A percentile compares a stretch with the other conserved stretches of the same genome.
Conservation (phyloP, 1,140 invertebrate species). For the Oryzaephilus surinamensis region DNA sequence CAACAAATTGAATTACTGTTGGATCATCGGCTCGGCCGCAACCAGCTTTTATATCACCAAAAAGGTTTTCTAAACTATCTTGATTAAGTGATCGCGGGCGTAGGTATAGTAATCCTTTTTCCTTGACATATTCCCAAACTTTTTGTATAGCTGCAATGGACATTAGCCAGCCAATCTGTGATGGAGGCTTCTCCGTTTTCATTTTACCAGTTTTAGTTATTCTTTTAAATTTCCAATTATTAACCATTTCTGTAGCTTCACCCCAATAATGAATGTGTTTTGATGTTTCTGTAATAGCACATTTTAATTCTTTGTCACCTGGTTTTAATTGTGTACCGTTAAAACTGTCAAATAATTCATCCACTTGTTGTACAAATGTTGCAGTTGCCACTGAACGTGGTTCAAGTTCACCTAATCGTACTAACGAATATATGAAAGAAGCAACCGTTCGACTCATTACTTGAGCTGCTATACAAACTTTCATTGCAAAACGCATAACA, state of each 20-base stretch:
- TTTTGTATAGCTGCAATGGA: background rate
- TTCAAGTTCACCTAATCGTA: background rate
- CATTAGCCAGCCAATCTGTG: background rate
- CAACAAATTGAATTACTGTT: background rate
- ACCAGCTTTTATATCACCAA: background rate
- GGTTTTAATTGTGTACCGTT: background rate
- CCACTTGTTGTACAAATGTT: background rate
- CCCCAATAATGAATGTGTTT: background rate
- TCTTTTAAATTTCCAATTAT: no score
- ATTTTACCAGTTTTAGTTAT: background rate
- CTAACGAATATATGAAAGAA: background rate
- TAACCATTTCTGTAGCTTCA: background rate
- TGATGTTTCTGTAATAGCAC: background rate
- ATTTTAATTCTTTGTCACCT: background rate
- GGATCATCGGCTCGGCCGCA: background rate
- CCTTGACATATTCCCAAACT: background rate
- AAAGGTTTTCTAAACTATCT: constrained; percentile 1
- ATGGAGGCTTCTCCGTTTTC: background rate
- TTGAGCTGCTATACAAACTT: constrained; percentile 3
- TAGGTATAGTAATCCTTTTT: background rate
- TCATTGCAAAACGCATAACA: background rate
- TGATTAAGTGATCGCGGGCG: background rate
- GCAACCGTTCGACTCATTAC: constrained; percentile 2
- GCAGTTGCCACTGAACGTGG: background rate
- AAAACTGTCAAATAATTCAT: constrained; percentile 1